A percentile compares a stretch with the other conserved stretches of the same genome.
Evolutionary conservation across 2,113 vertebrate species (phyloP).

Genomic region (Sapajus apella): DNA sequence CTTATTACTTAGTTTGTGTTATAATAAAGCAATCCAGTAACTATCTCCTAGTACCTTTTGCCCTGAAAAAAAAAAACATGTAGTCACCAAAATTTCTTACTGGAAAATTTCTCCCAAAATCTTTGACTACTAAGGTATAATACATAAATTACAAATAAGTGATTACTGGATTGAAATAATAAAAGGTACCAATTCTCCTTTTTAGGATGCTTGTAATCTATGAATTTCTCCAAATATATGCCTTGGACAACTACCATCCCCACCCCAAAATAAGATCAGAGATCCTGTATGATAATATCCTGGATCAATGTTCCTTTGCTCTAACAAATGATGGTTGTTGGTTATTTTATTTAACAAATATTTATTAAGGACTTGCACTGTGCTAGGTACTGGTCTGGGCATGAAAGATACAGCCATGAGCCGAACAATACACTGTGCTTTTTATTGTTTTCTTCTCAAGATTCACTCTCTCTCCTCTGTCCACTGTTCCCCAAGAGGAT

Average conservation of each 20-base stretch:
- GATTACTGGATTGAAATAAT: not conserved
- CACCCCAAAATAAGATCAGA: not conserved
- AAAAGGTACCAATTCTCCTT: not conserved
- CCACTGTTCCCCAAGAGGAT: not conserved
- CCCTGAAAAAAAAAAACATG: constrained; percentile 4
- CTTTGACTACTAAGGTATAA: constrained; percentile 31
- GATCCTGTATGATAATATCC: not conserved
- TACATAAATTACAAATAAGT: not conserved
- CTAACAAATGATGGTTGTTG: not conserved
- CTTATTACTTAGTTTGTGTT: constrained; percentile 8
- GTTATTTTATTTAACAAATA: constrained; percentile 23
- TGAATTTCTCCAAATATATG: not conserved
- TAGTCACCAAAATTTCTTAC: constrained; percentile 7
- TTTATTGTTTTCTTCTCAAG: not conserved
- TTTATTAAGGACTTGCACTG: not conserved
- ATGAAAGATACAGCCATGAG: not conserved
- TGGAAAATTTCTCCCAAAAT: not conserved
- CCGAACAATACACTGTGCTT: not conserved
- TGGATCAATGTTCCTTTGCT: not conserved
- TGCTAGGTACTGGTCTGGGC: not conserved
- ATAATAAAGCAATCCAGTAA: not conserved
- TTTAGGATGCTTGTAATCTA: not conserved
- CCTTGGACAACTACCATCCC: not conserved
- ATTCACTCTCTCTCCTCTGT: not conserved
- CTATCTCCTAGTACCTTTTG: not conserved